phyloP scores from a whole-genome alignment of 2,113 vertebrate species.

The Desmodus rotundus region DNA sequence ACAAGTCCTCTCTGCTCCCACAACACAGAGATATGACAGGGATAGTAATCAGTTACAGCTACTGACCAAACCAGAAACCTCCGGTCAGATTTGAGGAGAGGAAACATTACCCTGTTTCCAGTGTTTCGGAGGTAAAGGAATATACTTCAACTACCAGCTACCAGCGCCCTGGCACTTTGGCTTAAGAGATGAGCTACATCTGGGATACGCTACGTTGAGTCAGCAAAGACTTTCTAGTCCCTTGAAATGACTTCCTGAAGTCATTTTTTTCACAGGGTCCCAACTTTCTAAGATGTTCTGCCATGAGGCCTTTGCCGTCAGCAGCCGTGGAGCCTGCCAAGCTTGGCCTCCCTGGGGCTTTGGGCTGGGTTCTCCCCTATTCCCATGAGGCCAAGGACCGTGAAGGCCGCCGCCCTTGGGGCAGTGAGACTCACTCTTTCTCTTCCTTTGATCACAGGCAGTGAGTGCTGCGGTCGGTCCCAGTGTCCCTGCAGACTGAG shows the following conservation, averaged over 20 bases:
- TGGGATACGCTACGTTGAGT: slow-evolving; percentile 59
- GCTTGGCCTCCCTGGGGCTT: background rate
- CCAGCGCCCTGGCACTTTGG: slow-evolving; percentile 22
- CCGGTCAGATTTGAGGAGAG: background rate
- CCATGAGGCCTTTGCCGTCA: slow-evolving; percentile 63
- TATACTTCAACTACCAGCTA: background rate
- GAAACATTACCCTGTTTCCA: background rate
- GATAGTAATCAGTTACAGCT: background rate
- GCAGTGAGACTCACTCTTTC: background rate
- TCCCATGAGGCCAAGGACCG: background rate
- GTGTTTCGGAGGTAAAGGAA: slow-evolving; percentile 5
- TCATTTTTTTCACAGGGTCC: slow-evolving; percentile 60
- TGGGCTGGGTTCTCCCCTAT: background rate
- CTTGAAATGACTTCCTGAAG: slow-evolving; percentile 66
- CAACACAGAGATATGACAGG: background rate
- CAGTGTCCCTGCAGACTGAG: background rate
- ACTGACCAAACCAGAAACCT: background rate
- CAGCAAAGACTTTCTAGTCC: slow-evolving; percentile 68
- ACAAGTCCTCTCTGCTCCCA: background rate
- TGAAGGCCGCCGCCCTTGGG: background rate
- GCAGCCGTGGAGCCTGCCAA: slow-evolving; percentile 39
- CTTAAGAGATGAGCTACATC: slow-evolving; percentile 51
- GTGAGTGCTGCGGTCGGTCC: background rate
- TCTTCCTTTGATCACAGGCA: background rate
- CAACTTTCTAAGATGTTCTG: slow-evolving; percentile 66